Conservation (phyloP, 2,797 vertebrate species). For the Karalla daura region DNA sequence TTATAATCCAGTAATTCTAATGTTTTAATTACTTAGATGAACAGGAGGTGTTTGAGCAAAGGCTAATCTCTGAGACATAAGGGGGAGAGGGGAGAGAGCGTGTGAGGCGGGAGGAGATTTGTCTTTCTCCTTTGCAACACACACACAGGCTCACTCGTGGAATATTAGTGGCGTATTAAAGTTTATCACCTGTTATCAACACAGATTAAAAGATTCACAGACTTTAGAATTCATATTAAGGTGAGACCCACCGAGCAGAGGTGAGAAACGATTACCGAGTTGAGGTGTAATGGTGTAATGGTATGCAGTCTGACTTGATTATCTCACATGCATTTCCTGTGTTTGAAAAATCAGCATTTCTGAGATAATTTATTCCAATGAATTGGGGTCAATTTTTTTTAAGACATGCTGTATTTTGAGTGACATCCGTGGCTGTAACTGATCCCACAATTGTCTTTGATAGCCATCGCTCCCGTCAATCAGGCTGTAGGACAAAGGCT, state of each 20-base stretch:
- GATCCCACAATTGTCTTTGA: constrained; percentile 70
- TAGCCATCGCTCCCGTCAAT: constrained; percentile 72
- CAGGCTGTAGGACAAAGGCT: constrained; percentile 72
- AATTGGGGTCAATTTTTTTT: constrained; percentile 16
- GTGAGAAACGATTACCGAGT: constrained; percentile 44
- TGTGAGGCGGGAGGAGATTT: constrained; percentile 49
- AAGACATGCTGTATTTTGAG: constrained; percentile 42
- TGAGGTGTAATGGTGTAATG: constrained; percentile 1
- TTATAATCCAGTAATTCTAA: constrained; percentile 84
- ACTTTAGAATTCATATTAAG: constrained; percentile 55
- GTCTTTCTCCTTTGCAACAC: constrained; percentile 62
- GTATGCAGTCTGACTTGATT: constrained; percentile 10
- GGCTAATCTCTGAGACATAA: constrained; percentile 84
- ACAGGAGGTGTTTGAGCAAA: constrained; percentile 84
- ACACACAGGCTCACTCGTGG: constrained; percentile 50
- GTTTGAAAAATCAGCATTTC: constrained; percentile 3
- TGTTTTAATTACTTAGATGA: constrained; percentile 86
- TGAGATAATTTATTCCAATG: background rate
- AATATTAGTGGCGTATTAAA: constrained; percentile 72
- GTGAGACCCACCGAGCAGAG: constrained; percentile 25
- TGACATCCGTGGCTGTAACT: constrained; percentile 54
- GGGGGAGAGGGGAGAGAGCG: constrained; percentile 42
- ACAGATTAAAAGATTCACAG: constrained; percentile 76
- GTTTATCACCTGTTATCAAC: constrained; percentile 76
- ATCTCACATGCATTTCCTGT: background rate